Percentiles rank a stretch among this genome's conserved stretches.
Conservation (phyloP, 2,113 vertebrate species). For the Phylloscopus trochilus region DNA sequence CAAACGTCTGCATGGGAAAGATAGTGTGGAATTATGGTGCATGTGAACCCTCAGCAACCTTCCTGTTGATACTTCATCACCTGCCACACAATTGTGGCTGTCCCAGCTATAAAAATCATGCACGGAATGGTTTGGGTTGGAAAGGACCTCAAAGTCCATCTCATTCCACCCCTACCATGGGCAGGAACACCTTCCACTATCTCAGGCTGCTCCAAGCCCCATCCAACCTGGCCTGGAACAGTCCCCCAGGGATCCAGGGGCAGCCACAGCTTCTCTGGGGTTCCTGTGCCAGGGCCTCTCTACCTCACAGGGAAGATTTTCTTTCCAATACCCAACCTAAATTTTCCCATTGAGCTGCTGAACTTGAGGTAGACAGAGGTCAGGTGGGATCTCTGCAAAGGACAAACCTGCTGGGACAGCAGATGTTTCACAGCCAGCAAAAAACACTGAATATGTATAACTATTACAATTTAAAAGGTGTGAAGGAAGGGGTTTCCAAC, state of each 20-base stretch:
- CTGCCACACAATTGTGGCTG: conserved; percentile 24
- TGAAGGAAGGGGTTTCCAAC: not conserved
- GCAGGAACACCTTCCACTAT: not conserved
- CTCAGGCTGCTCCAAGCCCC: not conserved
- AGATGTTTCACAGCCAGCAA: not conserved
- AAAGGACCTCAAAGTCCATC: not conserved
- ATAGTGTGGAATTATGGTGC: conserved; percentile 69
- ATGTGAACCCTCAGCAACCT: conserved; percentile 20
- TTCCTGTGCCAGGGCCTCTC: not conserved
- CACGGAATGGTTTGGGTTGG: not conserved
- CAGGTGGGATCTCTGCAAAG: not conserved
- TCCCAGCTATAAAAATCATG: conserved; percentile 4
- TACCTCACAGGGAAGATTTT: not conserved
- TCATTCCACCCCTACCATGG: rapidly evolving
- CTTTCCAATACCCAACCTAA: not conserved
- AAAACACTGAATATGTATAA: not conserved
- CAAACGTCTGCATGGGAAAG: conserved; percentile 50
- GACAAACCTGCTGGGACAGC: not conserved
- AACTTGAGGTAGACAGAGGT: not conserved
- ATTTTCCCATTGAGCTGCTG: not conserved
- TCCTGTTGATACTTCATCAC: conserved; percentile 48
- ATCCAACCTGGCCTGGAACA: rapidly evolving
- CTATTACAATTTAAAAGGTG: not conserved
- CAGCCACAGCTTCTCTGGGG: not conserved
- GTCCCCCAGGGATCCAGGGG: not conserved